Evolutionary conservation across 1,140 invertebrate genomes (phyloP), one percentile per base, ranked within the genome.

Genomic region (Papilio helenus): DNA sequence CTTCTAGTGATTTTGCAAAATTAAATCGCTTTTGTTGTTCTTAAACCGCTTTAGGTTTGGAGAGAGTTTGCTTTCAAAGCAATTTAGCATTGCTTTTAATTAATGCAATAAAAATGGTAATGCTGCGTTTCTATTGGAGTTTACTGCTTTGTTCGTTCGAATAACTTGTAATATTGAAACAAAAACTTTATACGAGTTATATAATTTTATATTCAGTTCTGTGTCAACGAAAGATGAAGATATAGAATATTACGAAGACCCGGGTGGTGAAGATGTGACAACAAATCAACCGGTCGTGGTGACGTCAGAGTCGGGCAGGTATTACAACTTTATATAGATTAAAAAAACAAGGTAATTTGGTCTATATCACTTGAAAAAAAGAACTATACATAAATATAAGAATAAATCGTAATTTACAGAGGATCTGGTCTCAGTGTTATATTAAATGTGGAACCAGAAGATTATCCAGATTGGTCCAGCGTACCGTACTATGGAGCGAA

Each of bases 221-320:
- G 71, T 85, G 16, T 55, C 84, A 3, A 73, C 79, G 1, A 77
- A 82, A 1, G 90, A 92, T 16, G 79, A 85, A 10, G 88, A 89
- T 29, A 79, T 90, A 9, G 90, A 93, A 79, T 90, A 90, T 65
- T 93, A 91, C 55, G 81, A 87, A 9, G 88, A 90, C 14, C 83
- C 86, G 9, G 85, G 85, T 68, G 83, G 83, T 9, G 87, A 80
- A 5, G 82, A 82, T 23, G 77, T 80, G n/a, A 82, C 78, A 20
- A 72, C 79, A 9, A 84, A 81, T 8, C 76, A 79, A 20, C 42
- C 79, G 1, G 88, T 93, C 14, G 84, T 92, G 8, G 85, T 86
- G 29, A 91, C 92, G 14, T 90, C 89, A 1, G 87, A 92, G 72
- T 89, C 88, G 9, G 92, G 92, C 72, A 89, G 89, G 92, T 93